Conservation (phyloP, 1,140 invertebrate species). For the Aphis gossypii region DNA sequence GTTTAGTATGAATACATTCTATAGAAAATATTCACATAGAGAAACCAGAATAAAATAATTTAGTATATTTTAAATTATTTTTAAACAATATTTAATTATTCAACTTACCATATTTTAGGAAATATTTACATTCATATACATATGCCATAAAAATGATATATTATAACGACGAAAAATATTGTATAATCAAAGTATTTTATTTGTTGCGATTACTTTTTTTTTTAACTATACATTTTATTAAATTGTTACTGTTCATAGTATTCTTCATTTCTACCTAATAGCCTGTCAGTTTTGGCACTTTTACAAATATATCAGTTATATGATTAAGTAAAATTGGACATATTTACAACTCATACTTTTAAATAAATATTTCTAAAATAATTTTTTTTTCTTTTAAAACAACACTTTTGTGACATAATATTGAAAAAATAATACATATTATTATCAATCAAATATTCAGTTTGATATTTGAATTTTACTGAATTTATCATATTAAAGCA, state of each 20-base stretch:
- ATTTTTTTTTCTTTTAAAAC: neutral
- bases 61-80: neutral
- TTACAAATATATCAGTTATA: neutral
- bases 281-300: neutral
- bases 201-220: neutral
- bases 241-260: neutral
- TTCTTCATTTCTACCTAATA: neutral
- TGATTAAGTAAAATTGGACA: neutral
- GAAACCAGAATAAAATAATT: neutral
- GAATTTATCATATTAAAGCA: conserved; percentile 18
- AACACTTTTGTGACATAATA: neutral
- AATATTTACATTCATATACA: neutral
- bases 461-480: neutral
- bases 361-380: neutral
- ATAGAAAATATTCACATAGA: neutral
- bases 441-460: neutral
- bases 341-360: neutral
- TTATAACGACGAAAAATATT: neutral
- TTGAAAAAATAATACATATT: neutral
- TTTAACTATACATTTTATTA: neutral
- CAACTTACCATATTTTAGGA: neutral
- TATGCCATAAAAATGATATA: neutral
- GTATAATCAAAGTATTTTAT: neutral
- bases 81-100: neutral
- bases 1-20: neutral